Base-by-base conservation (phyloP, 1,140 invertebrate species). In the Drosophila carrolli region DNA sequence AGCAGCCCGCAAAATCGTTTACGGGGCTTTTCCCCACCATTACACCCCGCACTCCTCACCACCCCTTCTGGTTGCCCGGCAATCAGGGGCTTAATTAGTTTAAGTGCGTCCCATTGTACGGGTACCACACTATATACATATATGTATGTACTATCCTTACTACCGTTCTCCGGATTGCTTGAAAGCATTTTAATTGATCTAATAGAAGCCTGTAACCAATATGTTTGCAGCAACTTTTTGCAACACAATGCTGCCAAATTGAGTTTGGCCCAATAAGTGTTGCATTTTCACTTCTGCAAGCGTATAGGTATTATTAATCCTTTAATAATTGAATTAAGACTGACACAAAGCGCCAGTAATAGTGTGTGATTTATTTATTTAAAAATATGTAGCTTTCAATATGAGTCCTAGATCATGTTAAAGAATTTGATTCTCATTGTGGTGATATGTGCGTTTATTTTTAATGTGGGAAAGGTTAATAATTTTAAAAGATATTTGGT, bases 1-100 rank as follows among this genome's bases (percentile, higher is more conserved):
- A 65, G 35, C 62, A 65, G 43, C 57, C 57, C 62, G 65, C 60
- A 68, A 68, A 68, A 68, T 29, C 61, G 59, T 68, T 68, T 68
- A 66, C 44, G 38, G 59, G 29, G 10, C 19, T 23, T 50, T 58
- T 57, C 35, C 8, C 37, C n/a, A 29, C 60, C 60, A 63, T 63
- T 68, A 54, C 65, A 66, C 62, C 38, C 60, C 16, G 19, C 37
- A 10, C 41, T 23, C n/a, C 37, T 13, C 43, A 5, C 43, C 29
- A 35, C 38, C 19, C 47, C 66, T 44, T 29, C 47, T 66, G 61
- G 65, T 68, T 68, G 61, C 65, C 61, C 38, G 61, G 65, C 65
- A 66, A 68, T 66, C 61, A 66, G 47, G 47, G 47, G 38, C 61
- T 68, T 68, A 68, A 68, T 66, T 68, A 68, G 65, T 68, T 68